Conservation (phyloP, 2,797 vertebrate species). For the Galago senegalensis region DNA sequence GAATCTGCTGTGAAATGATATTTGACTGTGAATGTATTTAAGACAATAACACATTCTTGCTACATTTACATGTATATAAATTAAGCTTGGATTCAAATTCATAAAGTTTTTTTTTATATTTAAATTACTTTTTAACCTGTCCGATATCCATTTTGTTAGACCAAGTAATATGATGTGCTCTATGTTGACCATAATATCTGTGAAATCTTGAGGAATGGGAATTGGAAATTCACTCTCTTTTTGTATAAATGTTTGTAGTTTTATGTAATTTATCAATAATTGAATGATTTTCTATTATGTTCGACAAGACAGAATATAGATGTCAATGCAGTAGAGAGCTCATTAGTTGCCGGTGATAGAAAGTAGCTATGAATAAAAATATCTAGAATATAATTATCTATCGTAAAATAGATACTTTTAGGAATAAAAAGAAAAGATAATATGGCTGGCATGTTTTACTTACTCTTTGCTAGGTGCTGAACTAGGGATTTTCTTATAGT, state of each 20-base stretch:
- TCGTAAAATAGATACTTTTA: neutral
- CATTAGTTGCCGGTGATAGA: neutral
- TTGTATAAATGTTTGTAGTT: neutral
- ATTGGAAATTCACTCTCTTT: neutral
- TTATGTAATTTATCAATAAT: neutral
- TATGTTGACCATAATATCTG: neutral
- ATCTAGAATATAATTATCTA: neutral
- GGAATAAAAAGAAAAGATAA: neutral
- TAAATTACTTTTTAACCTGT: neutral
- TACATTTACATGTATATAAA: neutral
- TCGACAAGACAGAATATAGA: neutral
- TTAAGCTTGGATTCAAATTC: neutral
- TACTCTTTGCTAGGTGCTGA: neutral
- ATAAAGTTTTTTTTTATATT: neutral
- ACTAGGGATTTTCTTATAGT: slow-evolving; percentile 47
- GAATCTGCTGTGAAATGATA: neutral
- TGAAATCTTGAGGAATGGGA: neutral
- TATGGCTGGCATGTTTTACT: too few species aligned
- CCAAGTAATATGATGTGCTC: neutral
- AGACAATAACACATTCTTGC: neutral
- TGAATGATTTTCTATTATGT: neutral
- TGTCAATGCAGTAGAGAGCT: neutral
- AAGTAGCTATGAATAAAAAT: neutral
- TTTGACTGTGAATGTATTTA: neutral
- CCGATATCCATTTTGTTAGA: neutral